Evolutionary conservation across 2,888 invertebrate species (phyloP).

Genomic region (Drosophila tanythrix): DNA sequence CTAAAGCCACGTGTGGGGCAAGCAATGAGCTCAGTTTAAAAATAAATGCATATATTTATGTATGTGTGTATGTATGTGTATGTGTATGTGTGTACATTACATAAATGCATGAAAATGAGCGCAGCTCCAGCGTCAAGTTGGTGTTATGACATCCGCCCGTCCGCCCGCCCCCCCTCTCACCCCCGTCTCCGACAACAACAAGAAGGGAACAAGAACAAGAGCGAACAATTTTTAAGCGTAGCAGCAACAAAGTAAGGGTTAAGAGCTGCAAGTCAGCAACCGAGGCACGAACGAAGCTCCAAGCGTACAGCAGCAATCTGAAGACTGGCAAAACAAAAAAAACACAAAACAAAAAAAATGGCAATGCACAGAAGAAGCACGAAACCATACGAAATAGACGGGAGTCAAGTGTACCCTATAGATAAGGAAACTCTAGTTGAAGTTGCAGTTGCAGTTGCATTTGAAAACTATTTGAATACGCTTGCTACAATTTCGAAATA

Average conservation of each 20-base stretch:
- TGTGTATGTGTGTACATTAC: neutral
- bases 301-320: conserved; percentile 37
- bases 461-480: neutral
- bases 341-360: conserved; percentile 35
- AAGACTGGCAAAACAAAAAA: conserved; percentile 38
- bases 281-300: conserved; percentile 49
- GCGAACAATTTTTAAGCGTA: conserved; percentile 37
- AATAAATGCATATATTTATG: conserved; percentile 1
- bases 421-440: neutral
- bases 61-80: neutral
- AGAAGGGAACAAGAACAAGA: neutral
- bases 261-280: conserved; percentile 15
- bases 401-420: conserved; percentile 18
- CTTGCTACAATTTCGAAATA: too few relatives aligned
- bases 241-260: conserved; percentile 61
- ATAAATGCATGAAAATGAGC: conserved; percentile 8
- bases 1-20: conserved; percentile 33
- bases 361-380: conserved; percentile 19
- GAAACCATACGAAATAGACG: conserved; percentile 6
- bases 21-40: conserved; percentile 29
- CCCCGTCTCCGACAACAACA: neutral
- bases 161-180: neutral
- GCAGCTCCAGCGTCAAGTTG: conserved; percentile 45
- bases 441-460: neutral
- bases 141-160: conserved; percentile 37